Evolutionary conservation across 2,888 invertebrate species (phyloP), one percentile per base, ranked within the genome.

Genomic region (Prenolepis imparis): DNA sequence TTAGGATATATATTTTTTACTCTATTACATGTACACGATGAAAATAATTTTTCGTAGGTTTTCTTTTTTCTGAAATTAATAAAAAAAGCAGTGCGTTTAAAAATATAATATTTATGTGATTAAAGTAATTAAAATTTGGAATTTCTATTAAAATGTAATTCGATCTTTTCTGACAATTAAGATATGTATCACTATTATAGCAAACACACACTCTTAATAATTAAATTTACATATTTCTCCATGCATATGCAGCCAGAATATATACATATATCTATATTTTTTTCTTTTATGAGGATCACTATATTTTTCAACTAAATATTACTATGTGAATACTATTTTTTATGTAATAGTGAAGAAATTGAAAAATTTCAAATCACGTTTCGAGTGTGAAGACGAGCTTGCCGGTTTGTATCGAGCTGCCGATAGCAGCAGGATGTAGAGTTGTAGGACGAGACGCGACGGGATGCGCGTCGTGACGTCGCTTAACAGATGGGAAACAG

Each of bases 401-500:
- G 28, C 21, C 21, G 70, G 78, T 32, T 36, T 67, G 41, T 44
- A 57, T 59, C 59, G 59, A 44, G 72, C 72, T 70, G 78, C 66
- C 78, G 59, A 80, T 80, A 80, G 12, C 78, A 80, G 44, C 52
- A 63, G 55, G 28, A 9, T n/a, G 52, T 4, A 52, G 48, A 48
- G 32, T 5, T 21, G 52, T 66, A 66, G 24, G 80, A 83, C 44
- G 82, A 48, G 66, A 61, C 32, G 21, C 41, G 36, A 12, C 44
- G 57, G 32, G 77, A 66, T 52, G 63, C 77, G 55, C 77, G 41
- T 67, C 82, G 77, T 18, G 24, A 73, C 28, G 66, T 82, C 75
- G 57, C 59, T 83, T 81, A 81, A 72, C 81, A 70, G 72, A 83
- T 64, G 66, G 55, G 83, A 81, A 83, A 81, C 64, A 72, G 68